Evolutionary conservation across 2,888 invertebrate species (phyloP).

Genomic region (Leuctra nigra): DNA sequence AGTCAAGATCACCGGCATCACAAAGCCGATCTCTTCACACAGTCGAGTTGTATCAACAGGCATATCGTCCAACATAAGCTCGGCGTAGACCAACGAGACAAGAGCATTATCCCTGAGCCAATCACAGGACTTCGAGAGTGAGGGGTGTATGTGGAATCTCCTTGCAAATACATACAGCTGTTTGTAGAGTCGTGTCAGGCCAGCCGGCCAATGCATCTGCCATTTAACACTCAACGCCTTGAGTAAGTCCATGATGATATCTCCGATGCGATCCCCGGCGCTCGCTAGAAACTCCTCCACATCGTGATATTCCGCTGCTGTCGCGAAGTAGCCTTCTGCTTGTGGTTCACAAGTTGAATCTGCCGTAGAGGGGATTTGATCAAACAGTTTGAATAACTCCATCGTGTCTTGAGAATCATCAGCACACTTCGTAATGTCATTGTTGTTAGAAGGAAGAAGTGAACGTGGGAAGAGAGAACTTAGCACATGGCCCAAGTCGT

Average conservation of each 20-base stretch:
- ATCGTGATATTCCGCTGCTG: conserved; percentile 55
- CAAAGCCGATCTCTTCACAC: too few relatives aligned
- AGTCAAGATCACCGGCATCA: too few relatives aligned
- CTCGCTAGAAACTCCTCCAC: conserved; percentile 55
- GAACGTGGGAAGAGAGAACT: conserved; percentile 57
- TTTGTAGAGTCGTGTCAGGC: conserved; percentile 51
- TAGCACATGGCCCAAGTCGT: conserved; percentile 54
- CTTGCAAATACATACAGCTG: too few relatives aligned
- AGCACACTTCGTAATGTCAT: conserved; percentile 37
- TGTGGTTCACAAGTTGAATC: too few relatives aligned
- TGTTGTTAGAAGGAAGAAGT: conserved; percentile 38
- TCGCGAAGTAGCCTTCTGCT: conserved; percentile 59
- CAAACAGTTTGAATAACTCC: conserved; percentile 55
- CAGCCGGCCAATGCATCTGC: conserved; percentile 58
- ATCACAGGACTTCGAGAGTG: too few relatives aligned
- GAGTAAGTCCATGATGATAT: background rate
- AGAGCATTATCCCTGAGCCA: too few relatives aligned
- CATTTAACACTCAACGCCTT: conserved; percentile 57
- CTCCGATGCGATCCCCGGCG: conserved; percentile 10
- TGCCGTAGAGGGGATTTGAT: too few relatives aligned
- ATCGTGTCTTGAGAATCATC: conserved; percentile 58
- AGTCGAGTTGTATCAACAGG: too few relatives aligned
- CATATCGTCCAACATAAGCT: too few relatives aligned
- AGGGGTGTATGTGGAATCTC: too few relatives aligned
- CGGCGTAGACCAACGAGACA: too few relatives aligned